Conservation (phyloP, 2,113 vertebrate species). For the Cromileptes altivelis region DNA sequence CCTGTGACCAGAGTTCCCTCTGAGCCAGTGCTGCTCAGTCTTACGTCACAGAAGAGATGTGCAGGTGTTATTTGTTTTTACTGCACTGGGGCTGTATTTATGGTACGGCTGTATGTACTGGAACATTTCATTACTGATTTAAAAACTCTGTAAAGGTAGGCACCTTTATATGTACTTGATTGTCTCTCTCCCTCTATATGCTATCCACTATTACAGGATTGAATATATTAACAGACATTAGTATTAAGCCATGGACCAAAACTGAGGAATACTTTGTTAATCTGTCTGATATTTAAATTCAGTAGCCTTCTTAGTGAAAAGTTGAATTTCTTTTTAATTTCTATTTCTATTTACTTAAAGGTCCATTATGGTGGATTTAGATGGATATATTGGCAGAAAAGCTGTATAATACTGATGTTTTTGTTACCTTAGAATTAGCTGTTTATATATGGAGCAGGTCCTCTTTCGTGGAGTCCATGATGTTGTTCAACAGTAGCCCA, state of each 20-base stretch:
- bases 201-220: not conserved
- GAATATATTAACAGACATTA: not conserved
- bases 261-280: not conserved
- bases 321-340: too few species aligned
- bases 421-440: too few species aligned
- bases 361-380: too few species aligned
- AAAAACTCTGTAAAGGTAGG: not conserved
- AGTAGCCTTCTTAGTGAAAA: not conserved
- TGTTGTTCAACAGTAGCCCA: too few species aligned
- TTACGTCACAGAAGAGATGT: not conserved
- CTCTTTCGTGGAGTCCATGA: too few species aligned
- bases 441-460: too few species aligned
- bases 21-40: conserved; percentile 16
- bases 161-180: not conserved
- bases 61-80: not conserved
- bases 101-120: not conserved
- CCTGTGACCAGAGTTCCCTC: conserved; percentile 40
- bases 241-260: not conserved
- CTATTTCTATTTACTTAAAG: too few species aligned
- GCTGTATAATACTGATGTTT: too few species aligned
- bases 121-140: not conserved
- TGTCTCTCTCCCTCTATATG: not conserved
- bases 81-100: not conserved
- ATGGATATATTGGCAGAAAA: too few species aligned
- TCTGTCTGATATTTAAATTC: not conserved